Base-by-base conservation (phyloP, 2,888 invertebrate species). In the Mythimna impura region DNA sequence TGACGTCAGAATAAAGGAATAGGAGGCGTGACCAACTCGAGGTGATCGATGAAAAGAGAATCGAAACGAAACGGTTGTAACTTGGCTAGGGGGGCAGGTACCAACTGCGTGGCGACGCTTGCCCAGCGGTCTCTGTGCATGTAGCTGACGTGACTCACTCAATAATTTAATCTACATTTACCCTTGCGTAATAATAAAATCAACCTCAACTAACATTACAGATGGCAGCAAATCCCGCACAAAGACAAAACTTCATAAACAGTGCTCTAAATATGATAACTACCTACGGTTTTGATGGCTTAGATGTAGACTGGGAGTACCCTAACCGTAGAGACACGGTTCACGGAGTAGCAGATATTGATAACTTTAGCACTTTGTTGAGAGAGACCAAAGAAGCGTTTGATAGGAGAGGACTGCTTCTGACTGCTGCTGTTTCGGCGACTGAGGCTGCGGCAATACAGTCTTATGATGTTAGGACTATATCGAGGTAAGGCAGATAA, bases 271-370 rank as follows among this genome's bases (percentile, higher is more conserved):
- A 91, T 0, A 97, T 97, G 87, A 83, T 98, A 0, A 87, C 92
- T 55, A 93, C 93, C 5, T 93, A 97, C 85, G 95, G 95, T 0
- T 98, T 98, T 78, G 97, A 98, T 86, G 98, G 98, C 2, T 93
- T 98, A 0, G 98, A 98, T 86, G 64, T 98, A 0, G 98, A 98
- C 88, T 98, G 98, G 98, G 97, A 97, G 86, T 98, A 97, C 83
- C 97, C 98, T 0, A 96, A 94, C 64, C 96, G 97, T 62, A 92
- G 97, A 50, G 97, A 97, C 75, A 86, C 93, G 0, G 91, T 92
- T 0, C 93, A 97, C 36, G 93, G 93, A 0, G 57, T 73, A 12
- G 92, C 89, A 0, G 97, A 97, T 71, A 85, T 95, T 1, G 83
- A 95, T 8, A 97, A 97, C 86, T 97, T 95, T 76, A 94, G 94